These are phyloP conservation scores for Callocephalon fimbriatum DNA, from an alignment of 2,113 vertebrate species.

Conservation along the genomic window DNA sequence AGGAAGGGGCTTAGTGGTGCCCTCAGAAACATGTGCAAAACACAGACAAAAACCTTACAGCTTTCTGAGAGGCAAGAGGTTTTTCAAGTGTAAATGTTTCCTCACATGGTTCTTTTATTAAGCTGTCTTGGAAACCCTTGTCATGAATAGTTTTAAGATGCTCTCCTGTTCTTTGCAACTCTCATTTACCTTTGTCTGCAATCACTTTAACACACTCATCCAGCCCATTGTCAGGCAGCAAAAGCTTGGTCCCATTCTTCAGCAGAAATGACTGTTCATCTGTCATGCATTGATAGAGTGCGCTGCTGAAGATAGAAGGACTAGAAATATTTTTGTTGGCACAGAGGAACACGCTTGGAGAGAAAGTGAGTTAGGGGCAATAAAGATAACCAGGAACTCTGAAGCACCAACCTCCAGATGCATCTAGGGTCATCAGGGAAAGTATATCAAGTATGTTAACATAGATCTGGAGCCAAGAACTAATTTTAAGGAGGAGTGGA, in stretches of 20 bases:
- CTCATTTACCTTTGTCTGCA: neutral
- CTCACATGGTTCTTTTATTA: neutral
- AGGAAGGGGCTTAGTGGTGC: neutral
- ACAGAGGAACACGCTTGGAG: neutral
- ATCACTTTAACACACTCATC: neutral
- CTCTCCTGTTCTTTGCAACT: neutral
- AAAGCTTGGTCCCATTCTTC: neutral
- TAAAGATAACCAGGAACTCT: slow-evolving; percentile 51
- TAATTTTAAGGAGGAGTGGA: slow-evolving; percentile 37
- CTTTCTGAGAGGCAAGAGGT: neutral
- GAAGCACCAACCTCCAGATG: slow-evolving; percentile 18
- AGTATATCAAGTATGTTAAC: slow-evolving; percentile 5
- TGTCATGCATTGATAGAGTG: neutral
- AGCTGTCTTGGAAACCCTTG: neutral
- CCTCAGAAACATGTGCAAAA: neutral
- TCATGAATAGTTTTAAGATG: neutral
- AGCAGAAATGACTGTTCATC: neutral
- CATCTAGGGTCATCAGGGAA: slow-evolving; percentile 1
- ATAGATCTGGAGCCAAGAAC: neutral
- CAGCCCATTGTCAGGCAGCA: neutral
- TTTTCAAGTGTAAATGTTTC: neutral
- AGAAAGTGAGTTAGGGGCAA: slow-evolving; percentile 40
- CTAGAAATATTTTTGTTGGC: slow-evolving; percentile 59
- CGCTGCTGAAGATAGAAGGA: neutral
- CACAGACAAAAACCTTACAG: neutral